Evolutionary conservation across 2,797 vertebrate genomes (phyloP).

Genomic region (Vespertilio murinus): DNA sequence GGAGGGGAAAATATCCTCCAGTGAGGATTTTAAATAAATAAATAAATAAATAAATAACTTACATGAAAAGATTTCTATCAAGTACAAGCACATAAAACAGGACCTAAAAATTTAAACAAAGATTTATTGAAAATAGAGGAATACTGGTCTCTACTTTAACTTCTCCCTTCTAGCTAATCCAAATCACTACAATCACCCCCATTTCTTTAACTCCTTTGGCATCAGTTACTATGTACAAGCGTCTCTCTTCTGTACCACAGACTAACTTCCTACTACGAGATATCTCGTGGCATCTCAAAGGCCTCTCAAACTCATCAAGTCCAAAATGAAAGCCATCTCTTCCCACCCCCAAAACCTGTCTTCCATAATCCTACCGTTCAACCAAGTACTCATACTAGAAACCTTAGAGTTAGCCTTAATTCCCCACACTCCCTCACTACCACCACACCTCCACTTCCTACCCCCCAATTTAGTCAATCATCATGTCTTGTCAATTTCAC

Average conservation of each 20-base stretch:
- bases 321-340: neutral
- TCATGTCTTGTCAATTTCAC: neutral
- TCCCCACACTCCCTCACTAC: neutral
- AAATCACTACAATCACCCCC: neutral
- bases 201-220: neutral
- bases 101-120: slow-evolving; percentile 33
- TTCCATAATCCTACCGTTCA: neutral
- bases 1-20: no score
- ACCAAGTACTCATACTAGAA: slow-evolving; percentile 8
- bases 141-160: neutral
- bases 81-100: slow-evolving; percentile 40
- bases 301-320: neutral
- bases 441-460: neutral
- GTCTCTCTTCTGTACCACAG: neutral
- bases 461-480: neutral
- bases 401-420: neutral
- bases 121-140: neutral
- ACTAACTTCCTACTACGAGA: neutral
- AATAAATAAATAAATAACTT: neutral
- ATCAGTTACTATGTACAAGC: neutral
- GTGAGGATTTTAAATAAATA: no score
- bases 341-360: neutral
- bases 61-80: slow-evolving; percentile 39
- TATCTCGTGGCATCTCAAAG: neutral
- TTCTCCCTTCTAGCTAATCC: neutral